Percentiles rank a stretch among this genome's conserved stretches.
Conservation (phyloP, 2,888 invertebrate genomes). For the Holacanthella duospinosa region DNA sequence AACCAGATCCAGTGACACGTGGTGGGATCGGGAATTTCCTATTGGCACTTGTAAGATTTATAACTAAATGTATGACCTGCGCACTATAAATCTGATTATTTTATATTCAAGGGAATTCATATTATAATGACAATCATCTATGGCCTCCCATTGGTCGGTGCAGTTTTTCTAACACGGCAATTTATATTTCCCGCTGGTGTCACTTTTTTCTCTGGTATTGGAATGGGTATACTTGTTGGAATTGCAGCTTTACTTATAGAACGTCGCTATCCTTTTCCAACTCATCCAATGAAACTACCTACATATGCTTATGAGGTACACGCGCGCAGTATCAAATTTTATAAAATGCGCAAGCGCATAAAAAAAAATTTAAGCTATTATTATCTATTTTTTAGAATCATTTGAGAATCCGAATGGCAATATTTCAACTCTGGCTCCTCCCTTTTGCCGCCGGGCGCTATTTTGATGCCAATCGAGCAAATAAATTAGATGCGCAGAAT, state of each 20-base stretch:
- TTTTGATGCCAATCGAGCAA: neutral
- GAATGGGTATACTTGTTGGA: neutral
- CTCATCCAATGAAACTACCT: neutral
- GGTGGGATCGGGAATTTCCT: neutral
- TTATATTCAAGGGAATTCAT: neutral
- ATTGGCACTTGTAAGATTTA: neutral
- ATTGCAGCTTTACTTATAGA: neutral
- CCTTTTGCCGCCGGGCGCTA: slow-evolving; percentile 1
- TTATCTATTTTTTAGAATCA: slow-evolving; percentile 3
- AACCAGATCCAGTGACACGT: neutral
- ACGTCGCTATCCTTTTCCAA: neutral
- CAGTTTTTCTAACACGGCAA: neutral
- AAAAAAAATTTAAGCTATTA: too few species aligned
- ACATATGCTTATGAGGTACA: slow-evolving; percentile 4
- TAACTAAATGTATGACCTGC: too few species aligned
- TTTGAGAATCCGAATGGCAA: neutral
- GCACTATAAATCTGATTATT: neutral
- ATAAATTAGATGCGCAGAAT: neutral
- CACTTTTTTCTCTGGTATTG: neutral
- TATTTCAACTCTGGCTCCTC: neutral
- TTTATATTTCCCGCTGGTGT: neutral
- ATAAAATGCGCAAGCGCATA: too few species aligned
- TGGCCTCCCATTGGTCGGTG: neutral
- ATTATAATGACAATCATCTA: neutral
- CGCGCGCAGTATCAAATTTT: neutral